Evolutionary conservation across 1,140 invertebrate species (phyloP).

Genomic region (Lithobius niger): DNA sequence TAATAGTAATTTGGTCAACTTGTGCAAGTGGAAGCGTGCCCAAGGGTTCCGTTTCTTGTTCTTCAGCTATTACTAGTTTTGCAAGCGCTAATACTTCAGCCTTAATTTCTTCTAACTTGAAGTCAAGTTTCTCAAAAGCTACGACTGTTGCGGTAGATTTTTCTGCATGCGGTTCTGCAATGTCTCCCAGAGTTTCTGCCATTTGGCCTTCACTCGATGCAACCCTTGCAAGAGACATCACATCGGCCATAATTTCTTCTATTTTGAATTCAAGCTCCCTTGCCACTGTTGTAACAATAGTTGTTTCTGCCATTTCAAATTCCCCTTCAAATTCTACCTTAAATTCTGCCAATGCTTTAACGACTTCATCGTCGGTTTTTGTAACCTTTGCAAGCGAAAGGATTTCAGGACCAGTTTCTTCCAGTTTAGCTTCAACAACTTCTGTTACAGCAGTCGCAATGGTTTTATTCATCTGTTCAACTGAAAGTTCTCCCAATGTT

Average conservation of each 20-base stretch:
- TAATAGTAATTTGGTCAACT: background rate
- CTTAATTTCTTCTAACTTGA: background rate
- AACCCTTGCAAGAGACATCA: background rate
- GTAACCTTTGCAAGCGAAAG: background rate
- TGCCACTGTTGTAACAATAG: background rate
- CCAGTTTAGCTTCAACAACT: background rate
- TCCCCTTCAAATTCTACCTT: background rate
- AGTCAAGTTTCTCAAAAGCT: background rate
- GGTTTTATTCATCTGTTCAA: background rate
- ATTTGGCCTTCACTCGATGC: background rate
- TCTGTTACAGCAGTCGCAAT: background rate
- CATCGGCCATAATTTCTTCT: too few relatives aligned
- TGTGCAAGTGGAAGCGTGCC: background rate
- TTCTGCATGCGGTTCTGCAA: background rate
- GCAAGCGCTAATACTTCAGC: too few relatives aligned
- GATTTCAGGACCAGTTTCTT: background rate
- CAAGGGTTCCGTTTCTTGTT: too few relatives aligned
- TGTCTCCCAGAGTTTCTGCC: background rate
- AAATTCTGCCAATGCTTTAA: too few relatives aligned
- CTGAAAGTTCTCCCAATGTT: background rate
- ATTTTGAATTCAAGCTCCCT: too few relatives aligned
- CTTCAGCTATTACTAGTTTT: too few relatives aligned
- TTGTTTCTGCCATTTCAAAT: background rate
- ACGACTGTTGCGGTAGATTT: background rate
- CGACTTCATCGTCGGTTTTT: background rate